Evolutionary conservation across 2,888 invertebrate species (phyloP).

Genomic region (Drosophila melanosoma): DNA sequence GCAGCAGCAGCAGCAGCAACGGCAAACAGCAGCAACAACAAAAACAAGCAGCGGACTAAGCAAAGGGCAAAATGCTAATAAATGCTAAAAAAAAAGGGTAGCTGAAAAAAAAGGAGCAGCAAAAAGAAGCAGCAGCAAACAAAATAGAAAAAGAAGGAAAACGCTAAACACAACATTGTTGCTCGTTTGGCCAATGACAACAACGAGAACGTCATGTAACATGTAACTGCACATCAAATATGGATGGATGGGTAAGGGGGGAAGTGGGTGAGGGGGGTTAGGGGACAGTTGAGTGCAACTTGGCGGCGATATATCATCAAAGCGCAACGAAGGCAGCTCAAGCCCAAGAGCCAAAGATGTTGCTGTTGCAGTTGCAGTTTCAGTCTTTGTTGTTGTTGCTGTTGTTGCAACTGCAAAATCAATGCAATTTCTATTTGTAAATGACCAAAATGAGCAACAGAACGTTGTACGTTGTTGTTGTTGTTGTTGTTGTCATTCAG

Average conservation of each 20-base stretch:
- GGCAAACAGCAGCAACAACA: conserved; percentile 25
- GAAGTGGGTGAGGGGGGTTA: neutral
- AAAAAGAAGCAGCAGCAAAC: conserved; percentile 11
- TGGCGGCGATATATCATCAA: conserved; percentile 77
- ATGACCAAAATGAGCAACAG: conserved; percentile 74
- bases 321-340: conserved; percentile 47
- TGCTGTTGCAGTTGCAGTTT: conserved; percentile 10
- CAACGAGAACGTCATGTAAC: conserved; percentile 73
- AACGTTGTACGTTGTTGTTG: conserved; percentile 40
- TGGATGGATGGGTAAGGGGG: conserved; percentile 45
- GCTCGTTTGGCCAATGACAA: conserved; percentile 71
- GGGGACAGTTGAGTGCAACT: conserved; percentile 36
- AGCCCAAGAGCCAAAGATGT: conserved; percentile 23
- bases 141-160: conserved; percentile 46
- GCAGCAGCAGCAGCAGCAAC: conserved; percentile 22
- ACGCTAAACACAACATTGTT: conserved; percentile 69
- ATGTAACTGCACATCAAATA: conserved; percentile 78
- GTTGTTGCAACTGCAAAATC: conserved; percentile 56
- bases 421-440: conserved; percentile 81
- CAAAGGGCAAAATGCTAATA: conserved; percentile 80
- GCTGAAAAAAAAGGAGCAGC: conserved; percentile 4
- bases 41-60: conserved; percentile 18
- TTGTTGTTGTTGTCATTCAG: conserved; percentile 40
- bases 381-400: neutral
- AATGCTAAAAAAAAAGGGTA: conserved; percentile 57